phyloP scores from a whole-genome alignment of 2,888 invertebrate genomes.

The Mesochorus sp. region DNA sequence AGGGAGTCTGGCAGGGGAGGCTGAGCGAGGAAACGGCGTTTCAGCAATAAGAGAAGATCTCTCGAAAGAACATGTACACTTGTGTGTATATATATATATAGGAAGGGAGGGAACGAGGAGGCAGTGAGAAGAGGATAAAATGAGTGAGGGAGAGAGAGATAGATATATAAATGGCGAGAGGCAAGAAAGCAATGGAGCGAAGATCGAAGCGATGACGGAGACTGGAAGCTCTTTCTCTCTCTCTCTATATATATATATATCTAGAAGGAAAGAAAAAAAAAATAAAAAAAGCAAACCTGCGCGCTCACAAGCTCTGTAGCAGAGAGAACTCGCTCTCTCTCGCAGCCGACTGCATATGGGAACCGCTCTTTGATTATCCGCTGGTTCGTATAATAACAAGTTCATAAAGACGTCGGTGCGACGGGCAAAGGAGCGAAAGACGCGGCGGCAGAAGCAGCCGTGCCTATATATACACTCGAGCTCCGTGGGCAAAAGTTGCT shows the following conservation, averaged over 20 bases:
- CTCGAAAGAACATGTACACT: conserved; percentile 4
- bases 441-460: conserved; percentile 23
- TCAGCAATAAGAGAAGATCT: conserved; percentile 24
- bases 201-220: conserved; percentile 42
- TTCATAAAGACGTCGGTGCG: conserved; percentile 79
- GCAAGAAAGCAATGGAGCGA: conserved; percentile 40
- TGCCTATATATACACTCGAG: not conserved
- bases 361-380: conserved; percentile 80
- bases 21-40: conserved; percentile 11
- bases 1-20: conserved; percentile 52
- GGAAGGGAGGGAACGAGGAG: conserved; percentile 47
- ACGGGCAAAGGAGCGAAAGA: conserved; percentile 62
- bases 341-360: conserved; percentile 65
- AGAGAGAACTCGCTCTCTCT: conserved; percentile 31
- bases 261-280: conserved; percentile 12
- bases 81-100: too few relatives aligned
- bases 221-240: not conserved
- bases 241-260: not conserved
- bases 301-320: conserved; percentile 24
- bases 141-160: conserved; percentile 27
- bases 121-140: conserved; percentile 27
- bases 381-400: conserved; percentile 79
- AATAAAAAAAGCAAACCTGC: conserved; percentile 34
- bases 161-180: conserved; percentile 53
- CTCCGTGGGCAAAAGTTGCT: conserved; percentile 21